Conservation (phyloP, 2,797 vertebrate species). For the Halcyon chelicuti region DNA sequence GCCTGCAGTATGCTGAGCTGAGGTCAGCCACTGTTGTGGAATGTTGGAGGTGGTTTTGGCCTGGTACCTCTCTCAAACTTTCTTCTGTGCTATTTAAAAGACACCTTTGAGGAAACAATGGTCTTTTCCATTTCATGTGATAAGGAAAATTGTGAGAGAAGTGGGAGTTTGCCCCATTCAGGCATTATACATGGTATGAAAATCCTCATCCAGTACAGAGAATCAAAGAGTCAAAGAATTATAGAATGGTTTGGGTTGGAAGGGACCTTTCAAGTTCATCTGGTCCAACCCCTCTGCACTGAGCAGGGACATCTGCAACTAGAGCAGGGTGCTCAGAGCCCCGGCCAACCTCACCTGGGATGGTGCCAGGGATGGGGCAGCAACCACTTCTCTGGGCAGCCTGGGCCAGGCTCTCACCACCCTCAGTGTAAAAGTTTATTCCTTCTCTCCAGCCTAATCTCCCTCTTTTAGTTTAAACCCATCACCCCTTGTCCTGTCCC, state of each 20-base stretch:
- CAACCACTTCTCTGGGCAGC: not conserved
- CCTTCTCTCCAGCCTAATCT: no score
- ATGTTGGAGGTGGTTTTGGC: accelerated
- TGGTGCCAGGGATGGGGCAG: not conserved
- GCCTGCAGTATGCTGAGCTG: not conserved
- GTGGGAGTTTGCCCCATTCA: accelerated
- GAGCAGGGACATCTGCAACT: not conserved
- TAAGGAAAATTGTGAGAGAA: not conserved
- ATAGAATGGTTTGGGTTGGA: not conserved
- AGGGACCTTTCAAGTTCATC: not conserved
- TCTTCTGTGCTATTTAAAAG: not conserved
- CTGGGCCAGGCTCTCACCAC: not conserved
- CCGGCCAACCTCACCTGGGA: not conserved
- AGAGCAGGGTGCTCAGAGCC: not conserved
- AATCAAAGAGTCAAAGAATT: not conserved
- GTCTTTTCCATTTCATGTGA: accelerated
- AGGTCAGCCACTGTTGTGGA: not conserved
- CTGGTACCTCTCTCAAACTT: not conserved
- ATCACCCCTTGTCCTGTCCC: not conserved
- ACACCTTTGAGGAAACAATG: not conserved
- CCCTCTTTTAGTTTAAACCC: no score
- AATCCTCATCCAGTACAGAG: accelerated
- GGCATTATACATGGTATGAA: not conserved
- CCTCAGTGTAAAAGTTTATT: not conserved
- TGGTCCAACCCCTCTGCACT: not conserved